Evolutionary conservation across 2,888 invertebrate genomes (phyloP).

Genomic region (Mallateleia sp.): DNA sequence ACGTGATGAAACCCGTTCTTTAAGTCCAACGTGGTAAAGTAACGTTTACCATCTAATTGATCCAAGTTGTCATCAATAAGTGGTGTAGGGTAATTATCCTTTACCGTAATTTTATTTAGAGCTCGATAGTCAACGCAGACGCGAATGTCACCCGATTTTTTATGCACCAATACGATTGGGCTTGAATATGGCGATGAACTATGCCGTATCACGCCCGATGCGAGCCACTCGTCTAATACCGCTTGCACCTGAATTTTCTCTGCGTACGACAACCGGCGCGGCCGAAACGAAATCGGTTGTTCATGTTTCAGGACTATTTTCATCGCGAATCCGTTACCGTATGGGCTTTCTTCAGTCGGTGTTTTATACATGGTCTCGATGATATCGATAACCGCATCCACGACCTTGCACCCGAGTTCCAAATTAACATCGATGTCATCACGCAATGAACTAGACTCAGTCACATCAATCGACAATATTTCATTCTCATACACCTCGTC

Average conservation of each 20-base stretch:
- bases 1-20: no score
- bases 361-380: background rate
- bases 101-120: slow-evolving; percentile 9
- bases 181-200: background rate
- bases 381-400: background rate
- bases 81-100: background rate
- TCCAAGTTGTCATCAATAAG: no score
- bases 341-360: background rate
- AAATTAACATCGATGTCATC: background rate
- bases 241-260: slow-evolving; percentile 33
- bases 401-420: background rate
- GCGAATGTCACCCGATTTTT: slow-evolving; percentile 8
- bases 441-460: background rate
- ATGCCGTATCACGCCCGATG: background rate
- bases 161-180: slow-evolving; percentile 4
- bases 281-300: background rate
- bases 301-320: background rate
- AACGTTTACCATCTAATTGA: no score
- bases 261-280: slow-evolving; percentile 31
- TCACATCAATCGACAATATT: background rate
- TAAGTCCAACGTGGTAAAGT: no score
- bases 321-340: background rate
- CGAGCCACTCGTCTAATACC: slow-evolving; percentile 4
- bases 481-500: no score
- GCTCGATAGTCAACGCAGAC: slow-evolving; percentile 7